phyloP scores from a whole-genome alignment of 2,113 vertebrate species.

The Chionis minor region DNA sequence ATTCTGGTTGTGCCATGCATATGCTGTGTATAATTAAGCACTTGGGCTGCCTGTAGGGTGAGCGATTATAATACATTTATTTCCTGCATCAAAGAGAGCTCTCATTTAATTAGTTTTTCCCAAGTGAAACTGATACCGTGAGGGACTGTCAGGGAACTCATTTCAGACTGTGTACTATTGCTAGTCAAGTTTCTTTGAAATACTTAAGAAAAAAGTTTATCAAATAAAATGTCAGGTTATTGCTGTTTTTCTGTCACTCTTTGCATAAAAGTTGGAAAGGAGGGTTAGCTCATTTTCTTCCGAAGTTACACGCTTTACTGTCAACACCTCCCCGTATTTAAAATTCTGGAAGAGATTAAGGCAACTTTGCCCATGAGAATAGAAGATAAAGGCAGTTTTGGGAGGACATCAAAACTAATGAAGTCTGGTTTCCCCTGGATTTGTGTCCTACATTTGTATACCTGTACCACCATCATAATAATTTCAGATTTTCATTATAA shows the following conservation, averaged over 20 bases:
- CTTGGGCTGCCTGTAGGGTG: neutral
- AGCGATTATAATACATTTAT: neutral
- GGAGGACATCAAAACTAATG: neutral
- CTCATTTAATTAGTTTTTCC: slow-evolving; percentile 53
- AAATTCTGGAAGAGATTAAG: neutral
- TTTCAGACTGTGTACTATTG: neutral
- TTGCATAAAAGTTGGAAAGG: neutral
- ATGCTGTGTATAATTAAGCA: neutral
- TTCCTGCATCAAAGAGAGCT: slow-evolving; percentile 33
- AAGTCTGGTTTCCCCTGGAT: neutral
- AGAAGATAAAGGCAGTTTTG: neutral
- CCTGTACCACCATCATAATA: neutral
- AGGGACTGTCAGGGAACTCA: neutral
- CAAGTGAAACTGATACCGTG: slow-evolving; percentile 8
- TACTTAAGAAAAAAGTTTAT: neutral
- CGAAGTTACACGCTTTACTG: neutral
- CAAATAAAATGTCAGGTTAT: neutral
- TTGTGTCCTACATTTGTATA: neutral
- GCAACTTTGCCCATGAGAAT: neutral
- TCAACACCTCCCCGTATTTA: neutral
- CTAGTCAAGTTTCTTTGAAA: slow-evolving; percentile 32
- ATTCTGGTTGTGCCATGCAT: neutral
- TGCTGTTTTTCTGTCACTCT: neutral
- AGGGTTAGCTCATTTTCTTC: neutral
- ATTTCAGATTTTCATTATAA: neutral